Evolutionary conservation across 2,797 vertebrate genomes (phyloP), one percentile per base, ranked within the genome.

Genomic region (Poeciliopsis gracilis): DNA sequence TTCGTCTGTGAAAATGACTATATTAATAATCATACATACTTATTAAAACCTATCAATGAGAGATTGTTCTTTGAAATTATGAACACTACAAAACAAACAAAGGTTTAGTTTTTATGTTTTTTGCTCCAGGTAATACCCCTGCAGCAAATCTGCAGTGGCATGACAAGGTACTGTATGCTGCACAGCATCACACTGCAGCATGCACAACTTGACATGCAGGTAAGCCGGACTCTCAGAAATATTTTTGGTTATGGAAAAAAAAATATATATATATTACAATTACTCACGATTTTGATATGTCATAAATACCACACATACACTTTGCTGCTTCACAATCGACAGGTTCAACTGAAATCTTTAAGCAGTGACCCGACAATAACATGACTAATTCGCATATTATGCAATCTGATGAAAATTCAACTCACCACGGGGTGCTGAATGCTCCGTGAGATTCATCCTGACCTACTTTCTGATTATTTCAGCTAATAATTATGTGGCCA

Each of bases 381-480:
- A 61, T 18, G 33, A 33, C 13, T 61, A 30, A 61, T 33, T 61
- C 13, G 2, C 23, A 61, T 61, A 28, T 61, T 61, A 30, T 16
- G 57, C 28, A 61, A 25, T 13, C 57, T 61, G 28, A 33, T 61
- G 15, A 30, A 61, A 30, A 30, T 30, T 61, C 57, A 61, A 33
- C 57, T 61, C 57, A 61, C 57, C 57, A 30, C 16, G 28, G 57
- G 28, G 28, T 15, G 57, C 15, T 57, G 55, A 28, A 57, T 57
- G 55, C 55, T 28, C n/a, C 4, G n/a, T 61, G 57, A 33, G 57
- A 61, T 33, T 16, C 57, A 61, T 33, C 28, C 59, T 63, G 59
- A 63, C 59, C 59, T 63, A 36, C 59, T 63, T 63, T 63, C 59
- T 63, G 16, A 33, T 33, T 63, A 63, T 33, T 63, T 20, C 59